Evolutionary conservation across 2,888 invertebrate genomes (phyloP).

Genomic region (Nyleta sp.): DNA sequence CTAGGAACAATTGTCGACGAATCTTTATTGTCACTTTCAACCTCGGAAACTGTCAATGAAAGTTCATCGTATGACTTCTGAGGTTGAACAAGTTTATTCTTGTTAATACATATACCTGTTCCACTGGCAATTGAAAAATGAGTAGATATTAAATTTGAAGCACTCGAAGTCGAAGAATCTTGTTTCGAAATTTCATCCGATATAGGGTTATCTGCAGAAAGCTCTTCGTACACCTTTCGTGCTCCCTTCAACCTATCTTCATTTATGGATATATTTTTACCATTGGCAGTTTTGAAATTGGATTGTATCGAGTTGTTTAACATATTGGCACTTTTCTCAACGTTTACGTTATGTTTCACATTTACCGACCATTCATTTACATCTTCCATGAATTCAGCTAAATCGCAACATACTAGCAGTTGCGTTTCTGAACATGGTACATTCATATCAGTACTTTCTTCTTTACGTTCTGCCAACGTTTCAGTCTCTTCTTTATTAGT

Average conservation of each 20-base stretch:
- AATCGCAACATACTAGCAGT: conserved; percentile 40
- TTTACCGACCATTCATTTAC: conserved; percentile 33
- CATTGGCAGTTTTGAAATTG: conserved; percentile 11
- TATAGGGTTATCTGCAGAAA: background rate
- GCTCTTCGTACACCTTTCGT: conserved; percentile 7
- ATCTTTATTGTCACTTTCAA: no score
- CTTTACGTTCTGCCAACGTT: background rate
- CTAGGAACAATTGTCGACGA: background rate
- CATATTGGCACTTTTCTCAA: background rate
- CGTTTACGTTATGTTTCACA: background rate
- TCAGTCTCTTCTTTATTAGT: background rate
- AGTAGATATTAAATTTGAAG: no score
- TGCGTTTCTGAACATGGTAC: conserved; percentile 42
- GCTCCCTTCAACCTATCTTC: background rate
- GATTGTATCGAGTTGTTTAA: no score
- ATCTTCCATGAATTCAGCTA: conserved; percentile 46
- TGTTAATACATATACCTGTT: background rate
- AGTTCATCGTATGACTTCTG: background rate
- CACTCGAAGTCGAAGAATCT: background rate
- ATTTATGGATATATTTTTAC: background rate
- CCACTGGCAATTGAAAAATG: background rate
- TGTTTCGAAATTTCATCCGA: background rate
- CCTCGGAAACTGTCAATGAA: no score
- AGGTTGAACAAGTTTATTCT: background rate
- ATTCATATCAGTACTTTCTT: conserved; percentile 4